Evolutionary conservation across 2,113 vertebrate species (phyloP), one percentile per base, ranked within the genome.

Genomic region (Pungitius pungitius): DNA sequence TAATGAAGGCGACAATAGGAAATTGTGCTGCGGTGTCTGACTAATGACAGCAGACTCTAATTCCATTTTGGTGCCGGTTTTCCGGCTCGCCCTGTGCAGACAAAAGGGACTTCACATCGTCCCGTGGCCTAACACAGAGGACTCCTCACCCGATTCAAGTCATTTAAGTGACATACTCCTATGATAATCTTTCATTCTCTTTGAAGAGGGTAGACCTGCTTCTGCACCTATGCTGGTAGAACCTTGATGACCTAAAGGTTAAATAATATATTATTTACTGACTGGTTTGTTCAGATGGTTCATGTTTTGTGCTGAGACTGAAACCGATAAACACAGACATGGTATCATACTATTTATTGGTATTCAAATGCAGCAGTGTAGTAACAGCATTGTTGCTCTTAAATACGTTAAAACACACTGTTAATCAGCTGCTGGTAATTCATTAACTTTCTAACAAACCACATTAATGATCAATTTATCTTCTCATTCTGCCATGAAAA

Each of bases 221-320:
- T 65, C 30, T 52, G 63, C 30, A 24, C 20, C 14, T 37, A 15
- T 12, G 1, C 47, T 66, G n/a, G 9, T 66, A 17, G 17, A 37
- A 8, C 17, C 2, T 1, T 39, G 22, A 2, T 33, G 26, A 39
- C 22, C 26, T 14, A 8, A n/a, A 52, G 47, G n/a, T 35, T 8
- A 8, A 35, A 35, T 35, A 35, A 35, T 35, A 35, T 7, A 35
- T 35, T 35, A 35, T 35, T 35, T 6, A 35, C 7, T 35, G 33
- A 39, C 14, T 4, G 10, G 33, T 66, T 66, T 67, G 64, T 40
- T 67, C 64, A 40, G 49, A 39, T 39, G 47, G 43, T 27, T 27
- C 40, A n/a, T 17, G 33, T 12, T 43, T 7, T 13, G 27, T 22
- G 9, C 24, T 33, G 63, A 9, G 63, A 51, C 63, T 52, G 45